Conservation (phyloP, 2,113 vertebrate genomes). For the Alligator sinensis region DNA sequence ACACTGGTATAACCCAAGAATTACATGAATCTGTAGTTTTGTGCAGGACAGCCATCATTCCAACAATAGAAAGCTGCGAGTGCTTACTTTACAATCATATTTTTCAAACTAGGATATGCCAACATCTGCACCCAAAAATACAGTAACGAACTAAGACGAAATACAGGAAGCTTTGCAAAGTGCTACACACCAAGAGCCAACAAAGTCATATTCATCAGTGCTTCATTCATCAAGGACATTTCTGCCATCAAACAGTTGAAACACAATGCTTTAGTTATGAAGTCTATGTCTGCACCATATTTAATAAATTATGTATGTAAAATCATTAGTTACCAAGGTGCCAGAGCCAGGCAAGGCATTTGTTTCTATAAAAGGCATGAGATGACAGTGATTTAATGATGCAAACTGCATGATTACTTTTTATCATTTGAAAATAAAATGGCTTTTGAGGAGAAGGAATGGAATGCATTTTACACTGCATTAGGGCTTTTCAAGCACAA, state of each 20-base stretch:
- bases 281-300: slow-evolving; percentile 54
- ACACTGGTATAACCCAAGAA: background rate
- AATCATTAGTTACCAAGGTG: slow-evolving; percentile 52
- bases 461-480: background rate
- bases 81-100: slow-evolving; percentile 28
- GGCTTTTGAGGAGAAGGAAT: slow-evolving; percentile 24
- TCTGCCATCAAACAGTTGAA: slow-evolving; percentile 43
- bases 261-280: slow-evolving; percentile 24
- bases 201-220: slow-evolving; percentile 15
- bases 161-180: slow-evolving; percentile 44
- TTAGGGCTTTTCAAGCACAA: background rate
- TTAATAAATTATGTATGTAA: slow-evolving; percentile 53
- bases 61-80: slow-evolving; percentile 37
- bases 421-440: slow-evolving; percentile 54
- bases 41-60: slow-evolving; percentile 19
- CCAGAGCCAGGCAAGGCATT: slow-evolving; percentile 39
- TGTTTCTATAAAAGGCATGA: slow-evolving; percentile 20
- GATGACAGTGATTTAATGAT: slow-evolving; percentile 54
- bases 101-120: slow-evolving; percentile 38
- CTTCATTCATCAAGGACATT: slow-evolving; percentile 54
- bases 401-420: slow-evolving; percentile 44
- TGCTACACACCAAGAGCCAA: slow-evolving; percentile 35
- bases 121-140: slow-evolving; percentile 41
- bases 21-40: background rate
- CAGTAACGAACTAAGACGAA: slow-evolving; percentile 47